phyloP scores from a whole-genome alignment of 2,113 vertebrate genomes.

The Orthonyx spaldingii region DNA sequence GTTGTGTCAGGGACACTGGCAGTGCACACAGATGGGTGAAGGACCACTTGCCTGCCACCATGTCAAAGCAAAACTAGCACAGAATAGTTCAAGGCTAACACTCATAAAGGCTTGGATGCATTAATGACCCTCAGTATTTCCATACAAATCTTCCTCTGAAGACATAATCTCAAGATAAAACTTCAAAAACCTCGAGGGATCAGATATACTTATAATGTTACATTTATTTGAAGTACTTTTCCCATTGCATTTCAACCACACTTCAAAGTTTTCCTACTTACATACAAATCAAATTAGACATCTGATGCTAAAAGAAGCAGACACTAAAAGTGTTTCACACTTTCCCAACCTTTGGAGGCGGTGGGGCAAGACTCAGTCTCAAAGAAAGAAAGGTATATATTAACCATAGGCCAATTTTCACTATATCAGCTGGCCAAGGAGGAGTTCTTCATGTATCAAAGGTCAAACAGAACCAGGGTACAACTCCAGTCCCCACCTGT shows the following conservation, averaged over 20 bases:
- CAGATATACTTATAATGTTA: not conserved
- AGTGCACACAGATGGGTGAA: not conserved
- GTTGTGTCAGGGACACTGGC: not conserved
- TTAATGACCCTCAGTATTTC: not conserved
- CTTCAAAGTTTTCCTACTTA: constrained; percentile 19
- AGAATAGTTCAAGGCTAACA: not conserved
- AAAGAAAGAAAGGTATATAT: not conserved
- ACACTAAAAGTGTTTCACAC: not conserved
- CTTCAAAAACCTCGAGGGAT: constrained; percentile 1
- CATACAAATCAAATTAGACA: not conserved
- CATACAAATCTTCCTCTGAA: not conserved
- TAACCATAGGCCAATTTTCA: not conserved
- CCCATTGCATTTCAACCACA: not conserved
- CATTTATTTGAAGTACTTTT: constrained; percentile 28
- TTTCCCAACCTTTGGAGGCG: not conserved
- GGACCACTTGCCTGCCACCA: fast-evolving
- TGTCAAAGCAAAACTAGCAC: not conserved
- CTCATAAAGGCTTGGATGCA: not conserved
- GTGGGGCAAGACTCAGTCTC: not conserved
- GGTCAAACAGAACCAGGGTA: not conserved
- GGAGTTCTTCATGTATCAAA: not conserved
- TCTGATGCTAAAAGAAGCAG: not conserved
- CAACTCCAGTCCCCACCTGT: not conserved
- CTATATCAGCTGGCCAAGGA: not conserved
- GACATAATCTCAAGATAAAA: constrained; percentile 8